Evolutionary conservation across 2,888 invertebrate species (phyloP), one percentile per base, ranked within the genome.

Genomic region (Watsonalla cultraria): DNA sequence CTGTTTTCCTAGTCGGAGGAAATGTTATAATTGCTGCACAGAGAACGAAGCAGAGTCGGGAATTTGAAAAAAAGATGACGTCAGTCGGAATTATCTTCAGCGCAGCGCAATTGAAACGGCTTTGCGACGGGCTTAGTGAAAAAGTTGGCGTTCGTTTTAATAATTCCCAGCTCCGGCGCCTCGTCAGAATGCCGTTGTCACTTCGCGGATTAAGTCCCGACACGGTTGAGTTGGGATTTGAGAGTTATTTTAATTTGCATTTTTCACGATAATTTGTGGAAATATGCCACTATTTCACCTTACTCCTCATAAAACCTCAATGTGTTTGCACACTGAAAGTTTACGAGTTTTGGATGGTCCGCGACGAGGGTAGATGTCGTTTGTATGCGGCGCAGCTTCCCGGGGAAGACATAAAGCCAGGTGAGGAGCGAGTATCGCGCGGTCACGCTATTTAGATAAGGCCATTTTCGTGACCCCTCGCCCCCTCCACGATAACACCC

Each of bases 121-220:
- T 90, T 90, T 90, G 89, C 88, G 88, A 87, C 88, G 84, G 83
- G 90, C 90, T 90, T 88, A 90, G 87, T 88, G 87, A 90, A 90
- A 90, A 90, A 90, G 89, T 90, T 90, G 90, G 89, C 90, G 90
- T 90, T 90, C 90, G 90, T 90, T 90, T 90, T 90, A 89, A 90
- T 90, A 90, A 90, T 90, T 90, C 89, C 88, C 86, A 82, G 88
- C 88, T 84, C 86, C 88, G 90, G 90, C 90, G 90, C 90, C 90
- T 90, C 90, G 89, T 87, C 90, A 90, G 90, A 90, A 90, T 90
- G 87, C 90, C 89, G 90, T 90, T 90, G 90, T 90, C 90, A 89
- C 90, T 90, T 89, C 90, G 88, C 77, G 89, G 90, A 90, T 90
- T 90, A 90, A 90, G 89, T 88, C 78, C 82, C 84, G 86, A 87